phyloP scores from a whole-genome alignment of 2,888 invertebrate species.

The Drosophila tanythrix region DNA sequence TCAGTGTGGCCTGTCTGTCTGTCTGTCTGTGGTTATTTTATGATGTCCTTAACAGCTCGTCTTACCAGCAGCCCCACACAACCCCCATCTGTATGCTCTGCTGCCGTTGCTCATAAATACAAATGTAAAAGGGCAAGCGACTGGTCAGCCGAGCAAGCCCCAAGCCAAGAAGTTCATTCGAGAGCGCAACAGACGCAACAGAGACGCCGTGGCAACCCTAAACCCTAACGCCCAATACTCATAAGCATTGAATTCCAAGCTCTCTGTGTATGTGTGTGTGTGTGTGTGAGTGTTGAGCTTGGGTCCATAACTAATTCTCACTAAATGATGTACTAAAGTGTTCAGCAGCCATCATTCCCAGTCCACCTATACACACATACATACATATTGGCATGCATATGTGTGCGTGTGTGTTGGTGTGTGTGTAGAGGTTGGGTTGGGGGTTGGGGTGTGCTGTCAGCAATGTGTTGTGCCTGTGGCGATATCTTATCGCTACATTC shows the following conservation, averaged over 20 bases:
- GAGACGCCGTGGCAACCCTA: constrained; percentile 13
- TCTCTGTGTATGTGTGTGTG: background rate
- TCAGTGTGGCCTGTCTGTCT: constrained; percentile 30
- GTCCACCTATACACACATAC: background rate
- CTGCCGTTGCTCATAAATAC: constrained; percentile 68
- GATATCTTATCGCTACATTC: constrained; percentile 79
- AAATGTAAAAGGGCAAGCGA: constrained; percentile 63
- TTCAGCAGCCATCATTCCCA: constrained; percentile 40
- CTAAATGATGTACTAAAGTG: constrained; percentile 80
- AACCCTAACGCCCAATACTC: constrained; percentile 30
- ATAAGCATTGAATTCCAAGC: constrained; percentile 49
- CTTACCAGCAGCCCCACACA: constrained; percentile 4
- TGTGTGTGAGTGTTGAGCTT: constrained; percentile 30
- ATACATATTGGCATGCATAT: background rate
- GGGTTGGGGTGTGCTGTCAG: constrained; percentile 34
- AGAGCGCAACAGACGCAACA: constrained; percentile 1
- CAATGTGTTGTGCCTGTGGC: constrained; percentile 56
- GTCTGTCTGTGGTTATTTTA: constrained; percentile 22
- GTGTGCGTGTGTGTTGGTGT: constrained; percentile 1
- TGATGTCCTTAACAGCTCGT: constrained; percentile 48
- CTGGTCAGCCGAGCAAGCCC: constrained; percentile 1
- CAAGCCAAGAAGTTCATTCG: constrained; percentile 23
- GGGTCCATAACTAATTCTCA: constrained; percentile 78
- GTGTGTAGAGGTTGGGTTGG: constrained; percentile 14
- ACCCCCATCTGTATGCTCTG: constrained; percentile 4